Evolutionary conservation across 2,113 vertebrate genomes (phyloP).

Genomic region (Callipepla squamata): DNA sequence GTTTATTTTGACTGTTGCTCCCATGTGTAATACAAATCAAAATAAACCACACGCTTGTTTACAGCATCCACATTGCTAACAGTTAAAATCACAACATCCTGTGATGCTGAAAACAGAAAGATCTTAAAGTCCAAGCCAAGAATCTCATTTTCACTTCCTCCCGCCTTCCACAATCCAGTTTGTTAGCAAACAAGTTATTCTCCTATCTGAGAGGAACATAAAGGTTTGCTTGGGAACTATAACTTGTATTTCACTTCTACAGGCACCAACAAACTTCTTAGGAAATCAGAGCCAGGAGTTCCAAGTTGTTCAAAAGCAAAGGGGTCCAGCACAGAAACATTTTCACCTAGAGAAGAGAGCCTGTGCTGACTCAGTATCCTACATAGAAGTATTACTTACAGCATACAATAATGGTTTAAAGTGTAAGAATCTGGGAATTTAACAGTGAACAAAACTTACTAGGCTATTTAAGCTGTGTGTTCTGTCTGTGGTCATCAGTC

Average conservation of each 20-base stretch:
- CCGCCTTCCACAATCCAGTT: background rate
- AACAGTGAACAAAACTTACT: background rate
- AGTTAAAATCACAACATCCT: background rate
- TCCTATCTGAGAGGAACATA: background rate
- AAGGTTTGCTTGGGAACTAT: background rate
- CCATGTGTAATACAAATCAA: background rate
- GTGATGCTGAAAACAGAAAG: background rate
- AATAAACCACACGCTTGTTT: background rate
- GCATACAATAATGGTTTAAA: background rate
- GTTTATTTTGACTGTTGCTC: background rate
- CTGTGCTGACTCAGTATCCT: background rate
- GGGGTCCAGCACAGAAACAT: background rate
- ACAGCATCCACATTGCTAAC: background rate
- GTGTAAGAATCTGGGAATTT: background rate
- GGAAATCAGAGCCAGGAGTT: background rate
- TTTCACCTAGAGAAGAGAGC: background rate
- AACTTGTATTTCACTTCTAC: background rate
- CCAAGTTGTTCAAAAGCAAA: background rate
- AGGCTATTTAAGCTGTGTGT: background rate
- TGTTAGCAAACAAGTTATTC: background rate
- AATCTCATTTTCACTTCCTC: background rate
- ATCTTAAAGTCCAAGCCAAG: background rate
- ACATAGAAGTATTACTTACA: background rate
- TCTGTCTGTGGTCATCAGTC: background rate
- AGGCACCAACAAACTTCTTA: background rate